Percentiles rank a stretch among this genome's conserved stretches.
Evolutionary conservation across 2,888 invertebrate species (phyloP).

Genomic region (Anaspis maculata): DNA sequence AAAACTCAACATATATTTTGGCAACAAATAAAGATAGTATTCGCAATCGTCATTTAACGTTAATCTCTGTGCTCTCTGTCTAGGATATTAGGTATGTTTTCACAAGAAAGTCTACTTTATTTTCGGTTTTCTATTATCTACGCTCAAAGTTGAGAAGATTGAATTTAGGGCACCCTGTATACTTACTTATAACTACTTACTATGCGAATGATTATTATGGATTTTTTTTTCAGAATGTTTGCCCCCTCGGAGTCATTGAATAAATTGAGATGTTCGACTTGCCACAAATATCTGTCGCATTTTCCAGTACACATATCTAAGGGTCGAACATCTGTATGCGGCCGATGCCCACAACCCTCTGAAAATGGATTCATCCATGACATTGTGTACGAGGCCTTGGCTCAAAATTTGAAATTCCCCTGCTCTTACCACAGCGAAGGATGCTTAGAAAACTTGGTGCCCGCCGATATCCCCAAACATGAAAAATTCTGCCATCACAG

Average conservation of each 20-base stretch:
- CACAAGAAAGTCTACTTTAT: too few relatives aligned
- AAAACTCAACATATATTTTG: too few relatives aligned
- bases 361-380: slow-evolving; percentile 6
- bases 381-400: slow-evolving; percentile 17
- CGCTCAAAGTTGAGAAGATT: too few relatives aligned
- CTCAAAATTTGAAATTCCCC: slow-evolving; percentile 16
- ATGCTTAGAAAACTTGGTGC: slow-evolving; percentile 7
- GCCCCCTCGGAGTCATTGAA: slow-evolving; percentile 4
- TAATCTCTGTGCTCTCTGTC: too few relatives aligned
- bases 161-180: too few relatives aligned
- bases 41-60: too few relatives aligned
- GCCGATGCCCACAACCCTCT: slow-evolving; percentile 5
- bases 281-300: slow-evolving; percentile 3
- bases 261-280: slow-evolving; percentile 4
- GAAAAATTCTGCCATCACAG: slow-evolving; percentile 21
- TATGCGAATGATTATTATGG: too few relatives aligned
- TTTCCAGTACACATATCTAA: slow-evolving; percentile 9
- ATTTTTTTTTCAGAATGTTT: too few relatives aligned
- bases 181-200: too few relatives aligned
- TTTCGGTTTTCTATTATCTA: too few relatives aligned
- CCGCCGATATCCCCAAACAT: slow-evolving; percentile 15
- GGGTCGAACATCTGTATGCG: slow-evolving; percentile 6
- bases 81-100: too few relatives aligned
- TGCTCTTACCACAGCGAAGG: slow-evolving; percentile 17
- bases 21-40: too few relatives aligned